Base-by-base conservation (phyloP, 2,113 vertebrate genomes). In the Hystrix brachyura region DNA sequence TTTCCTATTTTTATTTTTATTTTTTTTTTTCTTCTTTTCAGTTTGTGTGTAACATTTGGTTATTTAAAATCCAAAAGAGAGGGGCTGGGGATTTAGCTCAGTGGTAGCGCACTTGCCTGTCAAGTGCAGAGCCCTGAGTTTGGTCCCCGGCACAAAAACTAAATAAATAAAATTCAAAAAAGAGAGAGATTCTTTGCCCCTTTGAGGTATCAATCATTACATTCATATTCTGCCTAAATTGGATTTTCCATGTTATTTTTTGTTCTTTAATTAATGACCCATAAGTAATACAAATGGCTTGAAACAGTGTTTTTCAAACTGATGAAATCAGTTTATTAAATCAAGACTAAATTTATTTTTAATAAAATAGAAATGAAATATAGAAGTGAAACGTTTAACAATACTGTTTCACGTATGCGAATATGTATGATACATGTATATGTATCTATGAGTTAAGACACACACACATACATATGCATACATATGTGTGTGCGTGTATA, bases 1-100 rank as follows among this genome's bases (percentile, higher is more conserved):
- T 96, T 88, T 94, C 38, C 7, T 74, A 11, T 76, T 91, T 96
- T 93, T 91, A 27, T 38, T 38, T 38, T 38, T 38, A 38, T 38
- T 38, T 38, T 38, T 38, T 38, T 85, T 32, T n/a, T n/a, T 38
- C 38, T 38, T 38, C 38, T 38, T 38, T 38, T 62, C 15, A 25
- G 21, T 62, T 43, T 48, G 4, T 74, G 46, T 46, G 10, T 74
- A 23, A 74, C 5, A 46, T 13, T 23, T 48, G 48, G 21, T 48
- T 79, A 15, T 23, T 55, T 91, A 29, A 64, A 55, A 29, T 38
- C 38, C 38, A 38, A 38, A 38, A 38, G 38, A 38, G 38, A 38
- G 38, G 38, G 38, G 38, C 2, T 38, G 38, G 38, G 38, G 38
- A 38, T 38, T 38, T 38, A 38, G 38, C 38, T 38, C 38, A 38